Evolutionary conservation across 2,888 invertebrate genomes (phyloP).

Genomic region (Agrochola lychnidis): DNA sequence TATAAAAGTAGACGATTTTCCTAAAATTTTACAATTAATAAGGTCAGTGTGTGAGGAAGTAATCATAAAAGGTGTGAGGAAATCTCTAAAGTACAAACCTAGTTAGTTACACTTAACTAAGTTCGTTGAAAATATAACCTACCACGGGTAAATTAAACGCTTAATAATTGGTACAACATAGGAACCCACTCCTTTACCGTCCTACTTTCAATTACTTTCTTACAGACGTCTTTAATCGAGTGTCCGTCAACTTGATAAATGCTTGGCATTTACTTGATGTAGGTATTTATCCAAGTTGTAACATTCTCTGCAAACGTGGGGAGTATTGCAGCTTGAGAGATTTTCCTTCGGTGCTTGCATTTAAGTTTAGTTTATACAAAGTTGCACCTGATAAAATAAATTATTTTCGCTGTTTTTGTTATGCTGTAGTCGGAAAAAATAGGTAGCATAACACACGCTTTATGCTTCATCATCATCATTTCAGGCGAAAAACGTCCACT

Average conservation of each 20-base stretch:
- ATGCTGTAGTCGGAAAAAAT: not conserved
- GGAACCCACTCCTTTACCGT: not conserved
- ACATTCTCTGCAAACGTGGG: not conserved
- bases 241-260: slow-evolving; percentile 52
- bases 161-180: not conserved
- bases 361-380: not conserved
- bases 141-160: not conserved
- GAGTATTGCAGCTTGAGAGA: slow-evolving; percentile 11
- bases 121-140: too few relatives aligned
- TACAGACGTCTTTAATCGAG: slow-evolving; percentile 34
- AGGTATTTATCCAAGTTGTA: slow-evolving; percentile 24
- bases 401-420: not conserved
- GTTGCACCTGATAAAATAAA: not conserved
- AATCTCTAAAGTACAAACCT: too few relatives aligned
- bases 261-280: slow-evolving; percentile 30
- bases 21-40: too few relatives aligned
- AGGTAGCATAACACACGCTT: not conserved
- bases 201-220: slow-evolving; percentile 17
- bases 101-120: too few relatives aligned
- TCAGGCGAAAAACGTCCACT: not conserved
- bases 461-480: not conserved
- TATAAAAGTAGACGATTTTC: too few relatives aligned
- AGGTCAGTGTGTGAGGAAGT: too few relatives aligned
- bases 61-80: too few relatives aligned
- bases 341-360: not conserved